These are phyloP conservation scores for Lithosia quadra DNA, from an alignment of 2,888 invertebrate genomes.

Conservation along the genomic window DNA sequence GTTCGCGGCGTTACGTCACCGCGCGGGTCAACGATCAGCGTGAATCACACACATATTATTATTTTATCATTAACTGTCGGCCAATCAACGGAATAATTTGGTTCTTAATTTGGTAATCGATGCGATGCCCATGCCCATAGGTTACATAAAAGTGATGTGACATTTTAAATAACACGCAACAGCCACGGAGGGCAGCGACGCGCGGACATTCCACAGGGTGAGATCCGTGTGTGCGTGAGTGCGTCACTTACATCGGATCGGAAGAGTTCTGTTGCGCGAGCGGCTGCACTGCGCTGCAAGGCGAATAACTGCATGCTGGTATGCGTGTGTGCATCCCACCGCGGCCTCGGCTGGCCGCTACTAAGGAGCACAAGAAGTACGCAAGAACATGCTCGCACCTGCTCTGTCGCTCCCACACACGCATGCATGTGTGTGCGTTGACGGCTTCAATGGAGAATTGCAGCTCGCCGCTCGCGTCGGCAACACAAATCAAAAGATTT, in stretches of 20 bases:
- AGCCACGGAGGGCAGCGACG: background rate
- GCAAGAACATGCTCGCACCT: slow-evolving; percentile 7
- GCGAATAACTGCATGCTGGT: no score
- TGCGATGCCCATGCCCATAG: background rate
- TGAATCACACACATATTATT: slow-evolving; percentile 17
- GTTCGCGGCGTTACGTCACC: slow-evolving; percentile 11
- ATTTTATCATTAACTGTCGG: slow-evolving; percentile 15
- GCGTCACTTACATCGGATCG: no score
- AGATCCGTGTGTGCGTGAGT: background rate
- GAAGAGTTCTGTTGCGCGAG: background rate
- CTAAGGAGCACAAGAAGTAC: background rate
- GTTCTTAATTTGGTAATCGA: background rate
- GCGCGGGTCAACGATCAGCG: slow-evolving; percentile 20
- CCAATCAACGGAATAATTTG: background rate
- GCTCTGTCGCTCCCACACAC: slow-evolving; percentile 1
- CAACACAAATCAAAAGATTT: background rate
- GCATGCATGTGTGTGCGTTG: background rate
- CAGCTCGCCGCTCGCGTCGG: background rate
- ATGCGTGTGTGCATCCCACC: no score
- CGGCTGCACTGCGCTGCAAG: background rate
- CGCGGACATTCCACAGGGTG: slow-evolving; percentile 5
- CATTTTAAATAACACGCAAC: background rate
- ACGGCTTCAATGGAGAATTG: slow-evolving; percentile 12
- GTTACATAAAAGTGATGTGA: slow-evolving; percentile 3
- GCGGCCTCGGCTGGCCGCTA: slow-evolving; percentile 7